Evolutionary conservation across 1,140 invertebrate genomes (phyloP).

Genomic region (Hydropsyche tenuis): DNA sequence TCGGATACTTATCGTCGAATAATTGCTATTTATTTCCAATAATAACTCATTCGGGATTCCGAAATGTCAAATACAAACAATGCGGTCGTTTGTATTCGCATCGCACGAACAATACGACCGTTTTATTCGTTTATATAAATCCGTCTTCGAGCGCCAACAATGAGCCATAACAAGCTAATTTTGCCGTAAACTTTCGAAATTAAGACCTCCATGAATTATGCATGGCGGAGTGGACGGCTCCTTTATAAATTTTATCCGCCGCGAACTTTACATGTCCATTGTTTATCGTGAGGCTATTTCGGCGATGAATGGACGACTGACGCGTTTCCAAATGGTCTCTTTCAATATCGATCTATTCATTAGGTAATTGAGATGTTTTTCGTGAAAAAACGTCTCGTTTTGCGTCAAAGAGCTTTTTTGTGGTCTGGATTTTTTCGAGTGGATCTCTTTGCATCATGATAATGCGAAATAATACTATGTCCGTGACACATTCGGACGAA

Average conservation of each 20-base stretch:
- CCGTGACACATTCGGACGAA: constrained; percentile 21
- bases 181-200: background rate
- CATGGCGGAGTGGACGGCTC: too few species aligned
- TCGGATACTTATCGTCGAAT: background rate
- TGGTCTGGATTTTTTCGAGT: too few species aligned
- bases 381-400: too few species aligned
- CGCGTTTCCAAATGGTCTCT: too few species aligned
- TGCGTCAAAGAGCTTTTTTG: too few species aligned
- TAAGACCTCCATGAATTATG: background rate
- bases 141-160: constrained; percentile 17
- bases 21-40: constrained; percentile 11
- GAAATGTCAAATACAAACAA: constrained; percentile 21
- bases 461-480: constrained; percentile 13
- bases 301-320: too few species aligned
- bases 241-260: too few species aligned
- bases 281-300: too few species aligned
- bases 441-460: constrained; percentile 18
- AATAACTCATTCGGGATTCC: constrained; percentile 12
- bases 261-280: too few species aligned
- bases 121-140: constrained; percentile 17
- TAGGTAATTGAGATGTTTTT: too few species aligned
- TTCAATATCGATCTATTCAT: too few species aligned
- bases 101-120: constrained; percentile 15
- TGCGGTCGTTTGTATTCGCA: constrained; percentile 15
- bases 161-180: constrained; percentile 20